Evolutionary conservation across 2,888 invertebrate species (phyloP).

Genomic region (Apocheima hispidaria): DNA sequence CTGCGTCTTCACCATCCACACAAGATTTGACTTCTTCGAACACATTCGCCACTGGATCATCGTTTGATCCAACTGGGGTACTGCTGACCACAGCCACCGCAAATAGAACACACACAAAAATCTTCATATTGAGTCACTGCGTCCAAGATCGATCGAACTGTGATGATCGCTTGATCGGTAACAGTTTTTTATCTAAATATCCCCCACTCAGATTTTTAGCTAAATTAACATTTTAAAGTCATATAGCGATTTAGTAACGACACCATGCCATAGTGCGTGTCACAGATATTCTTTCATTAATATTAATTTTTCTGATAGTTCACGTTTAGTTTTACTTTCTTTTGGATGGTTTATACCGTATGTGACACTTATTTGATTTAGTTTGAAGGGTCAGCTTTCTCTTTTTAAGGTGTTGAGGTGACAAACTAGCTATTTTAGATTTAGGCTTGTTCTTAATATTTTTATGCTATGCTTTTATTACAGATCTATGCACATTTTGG

Average conservation of each 20-base stretch:
- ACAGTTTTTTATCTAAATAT: conserved; percentile 80
- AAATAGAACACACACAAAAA: conserved; percentile 68
- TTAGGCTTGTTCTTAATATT: not conserved
- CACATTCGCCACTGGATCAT: conserved; percentile 11
- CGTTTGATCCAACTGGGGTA: conserved; percentile 54
- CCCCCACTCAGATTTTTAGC: conserved; percentile 72
- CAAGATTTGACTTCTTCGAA: conserved; percentile 28
- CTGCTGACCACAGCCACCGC: conserved; percentile 63
- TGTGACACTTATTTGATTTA: conserved; percentile 39
- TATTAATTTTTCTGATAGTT: conserved; percentile 72
- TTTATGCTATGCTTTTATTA: not conserved
- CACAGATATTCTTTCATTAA: conserved; percentile 74
- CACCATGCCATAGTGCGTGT: conserved; percentile 74
- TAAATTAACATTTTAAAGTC: conserved; percentile 77
- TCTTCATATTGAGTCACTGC: conserved; percentile 70
- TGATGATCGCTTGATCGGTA: conserved; percentile 73
- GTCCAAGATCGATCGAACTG: conserved; percentile 73
- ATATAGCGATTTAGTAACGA: conserved; percentile 67
- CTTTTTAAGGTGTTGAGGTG: conserved; percentile 24
- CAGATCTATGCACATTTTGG: not conserved
- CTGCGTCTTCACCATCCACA: conserved; percentile 53
- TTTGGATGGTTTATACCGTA: conserved; percentile 61
- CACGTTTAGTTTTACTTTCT: conserved; percentile 66
- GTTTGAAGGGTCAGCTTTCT: conserved; percentile 38
- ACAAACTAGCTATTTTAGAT: conserved; percentile 3